Evolutionary conservation across 2,888 invertebrate genomes (phyloP), one percentile per base, ranked within the genome.

Genomic region (Pecten maximus): DNA sequence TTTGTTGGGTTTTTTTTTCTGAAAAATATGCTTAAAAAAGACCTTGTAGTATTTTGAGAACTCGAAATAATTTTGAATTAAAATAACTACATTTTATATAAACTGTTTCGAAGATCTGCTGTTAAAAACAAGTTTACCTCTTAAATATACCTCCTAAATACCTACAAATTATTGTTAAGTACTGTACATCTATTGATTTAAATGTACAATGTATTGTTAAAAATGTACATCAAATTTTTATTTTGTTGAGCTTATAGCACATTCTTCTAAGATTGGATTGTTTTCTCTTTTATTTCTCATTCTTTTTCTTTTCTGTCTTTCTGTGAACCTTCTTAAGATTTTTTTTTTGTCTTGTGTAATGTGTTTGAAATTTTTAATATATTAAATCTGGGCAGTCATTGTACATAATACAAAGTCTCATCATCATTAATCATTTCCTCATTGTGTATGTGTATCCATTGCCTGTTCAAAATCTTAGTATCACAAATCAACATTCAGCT

Each of bases 331-430:
- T 74, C 74, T 74, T 35, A 3, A 6, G 23, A 74, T 2, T 35
- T 74, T 2, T 35, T 74, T 74, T 28, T 74, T 74, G 28, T 74
- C 35, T 35, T 23, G 10, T 74, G 74, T 54, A 74, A 10, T 74
- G 19, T 74, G 74, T 35, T 74, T 35, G 16, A 74, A 35, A 74
- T 74, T 74, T 60, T 74, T 74, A 74, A 74, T 74, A 74, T 74
- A 74, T 74, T 54, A 2, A 19, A 35, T 35, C 23, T 15, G 35
- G 35, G 10, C 35, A 28, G 35, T 74, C 74, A 35, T 74, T 74
- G 74, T 74, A 74, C 35, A 74, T 74, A 74, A 6, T 74, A 10
- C 23, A 74, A 23, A 35, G 74, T 74, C 6, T 35, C 74, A 74
- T 74, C 35, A 15, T 74, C 74, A 74, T 74, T 10, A 74, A 54